Conservation (phyloP, 2,888 invertebrate genomes). For the Augochlorella aurata region DNA sequence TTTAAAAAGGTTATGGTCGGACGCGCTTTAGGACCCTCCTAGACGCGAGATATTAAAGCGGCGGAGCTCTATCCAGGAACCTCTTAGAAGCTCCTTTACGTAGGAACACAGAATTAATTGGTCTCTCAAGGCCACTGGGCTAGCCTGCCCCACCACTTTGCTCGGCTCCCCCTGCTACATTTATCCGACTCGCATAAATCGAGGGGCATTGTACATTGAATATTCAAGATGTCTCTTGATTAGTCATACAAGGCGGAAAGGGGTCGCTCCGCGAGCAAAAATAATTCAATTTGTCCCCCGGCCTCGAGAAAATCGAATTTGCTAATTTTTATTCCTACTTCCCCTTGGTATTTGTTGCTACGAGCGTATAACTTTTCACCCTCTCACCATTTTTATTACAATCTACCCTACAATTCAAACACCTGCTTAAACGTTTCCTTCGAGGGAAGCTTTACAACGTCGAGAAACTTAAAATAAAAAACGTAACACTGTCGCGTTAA, state of each 20-base stretch:
- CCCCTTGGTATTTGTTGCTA: not conserved
- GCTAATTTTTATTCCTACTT: not conserved
- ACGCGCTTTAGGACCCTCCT: slow-evolving; percentile 6
- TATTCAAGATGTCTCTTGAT: slow-evolving; percentile 9
- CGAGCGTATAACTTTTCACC: too few relatives aligned
- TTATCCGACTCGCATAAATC: slow-evolving; percentile 17
- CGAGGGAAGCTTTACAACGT: too few relatives aligned
- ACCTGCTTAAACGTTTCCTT: too few relatives aligned
- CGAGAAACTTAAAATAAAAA: too few relatives aligned
- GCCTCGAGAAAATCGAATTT: not conserved
- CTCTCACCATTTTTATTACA: too few relatives aligned
- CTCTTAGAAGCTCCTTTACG: slow-evolving; percentile 11
- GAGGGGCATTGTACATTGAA: slow-evolving; percentile 6
- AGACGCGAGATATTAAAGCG: slow-evolving; percentile 10
- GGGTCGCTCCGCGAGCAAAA: not conserved
- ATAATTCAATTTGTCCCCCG: not conserved
- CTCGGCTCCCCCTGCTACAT: slow-evolving; percentile 3
- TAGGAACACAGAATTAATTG: slow-evolving; percentile 16
- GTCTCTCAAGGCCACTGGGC: slow-evolving; percentile 15
- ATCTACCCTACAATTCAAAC: too few relatives aligned
- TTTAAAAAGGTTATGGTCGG: slow-evolving; percentile 4
- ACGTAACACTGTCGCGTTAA: too few relatives aligned
- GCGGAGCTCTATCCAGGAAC: not conserved
- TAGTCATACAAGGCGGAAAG: not conserved
- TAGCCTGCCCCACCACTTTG: not conserved